Conservation (phyloP, 2,797 vertebrate species). For the Poeciliopsis turneri region DNA sequence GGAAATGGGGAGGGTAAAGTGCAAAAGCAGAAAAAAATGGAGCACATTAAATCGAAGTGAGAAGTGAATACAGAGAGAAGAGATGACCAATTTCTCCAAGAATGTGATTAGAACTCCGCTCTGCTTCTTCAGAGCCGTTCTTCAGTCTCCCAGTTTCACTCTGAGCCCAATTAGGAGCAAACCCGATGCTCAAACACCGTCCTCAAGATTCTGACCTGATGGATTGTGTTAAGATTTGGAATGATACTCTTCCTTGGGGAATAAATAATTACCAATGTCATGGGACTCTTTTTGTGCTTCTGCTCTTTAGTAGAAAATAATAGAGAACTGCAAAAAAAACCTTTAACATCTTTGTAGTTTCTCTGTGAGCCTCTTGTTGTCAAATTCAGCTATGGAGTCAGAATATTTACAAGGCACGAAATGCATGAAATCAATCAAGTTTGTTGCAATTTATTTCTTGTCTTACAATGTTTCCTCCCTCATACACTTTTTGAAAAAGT, state of each 20-base stretch:
- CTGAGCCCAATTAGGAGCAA: conserved; percentile 56
- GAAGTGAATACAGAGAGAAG: conserved; percentile 24
- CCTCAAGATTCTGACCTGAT: conserved; percentile 37
- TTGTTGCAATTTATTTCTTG: conserved; percentile 13
- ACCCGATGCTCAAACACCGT: conserved; percentile 15
- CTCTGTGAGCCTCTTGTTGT: conserved; percentile 22
- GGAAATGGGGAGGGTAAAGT: not conserved
- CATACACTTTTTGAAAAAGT: not conserved
- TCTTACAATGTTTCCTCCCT: conserved; percentile 1
- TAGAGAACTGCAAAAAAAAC: not conserved
- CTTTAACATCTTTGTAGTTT: conserved; percentile 23
- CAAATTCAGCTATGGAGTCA: conserved; percentile 12
- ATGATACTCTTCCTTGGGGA: conserved; percentile 47
- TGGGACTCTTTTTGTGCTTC: conserved; percentile 10
- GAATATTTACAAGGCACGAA: conserved; percentile 7
- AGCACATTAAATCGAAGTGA: conserved; percentile 28
- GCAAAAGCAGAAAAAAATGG: conserved; percentile 25
- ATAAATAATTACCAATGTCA: conserved; percentile 56
- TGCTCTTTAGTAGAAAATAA: not conserved
- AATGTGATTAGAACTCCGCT: conserved; percentile 54
- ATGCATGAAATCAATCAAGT: conserved; percentile 22
- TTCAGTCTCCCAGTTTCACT: conserved; percentile 45
- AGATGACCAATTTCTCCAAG: conserved; percentile 32
- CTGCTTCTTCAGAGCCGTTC: conserved; percentile 47
- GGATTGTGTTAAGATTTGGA: conserved; percentile 58